These are phyloP conservation scores for Erethizon dorsatum DNA, from an alignment of 2,797 vertebrate genomes.

Conservation along the genomic window DNA sequence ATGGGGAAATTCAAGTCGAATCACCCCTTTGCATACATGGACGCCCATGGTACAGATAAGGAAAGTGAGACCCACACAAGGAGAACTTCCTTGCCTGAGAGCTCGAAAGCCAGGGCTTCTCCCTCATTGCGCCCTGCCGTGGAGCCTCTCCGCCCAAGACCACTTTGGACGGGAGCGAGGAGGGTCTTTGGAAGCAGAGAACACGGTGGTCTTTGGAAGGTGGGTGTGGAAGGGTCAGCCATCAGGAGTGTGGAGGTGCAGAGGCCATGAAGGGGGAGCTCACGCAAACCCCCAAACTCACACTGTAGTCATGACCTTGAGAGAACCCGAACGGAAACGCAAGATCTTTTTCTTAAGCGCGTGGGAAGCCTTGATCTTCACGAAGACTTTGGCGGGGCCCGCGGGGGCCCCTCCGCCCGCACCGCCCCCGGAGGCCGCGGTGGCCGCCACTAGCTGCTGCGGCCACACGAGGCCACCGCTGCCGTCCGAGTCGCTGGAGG, in stretches of 20 bases:
- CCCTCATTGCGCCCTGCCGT: not conserved
- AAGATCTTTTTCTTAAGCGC: conserved; percentile 96
- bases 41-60: conserved; percentile 68
- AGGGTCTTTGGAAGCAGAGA: conserved; percentile 81
- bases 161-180: not conserved
- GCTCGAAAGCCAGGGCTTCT: conserved; percentile 28
- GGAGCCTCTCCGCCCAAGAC: conserved; percentile 37
- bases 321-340: conserved; percentile 94
- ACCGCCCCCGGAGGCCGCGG: conserved; percentile 85
- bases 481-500: conserved; percentile 94
- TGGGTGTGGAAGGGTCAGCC: conserved; percentile 59
- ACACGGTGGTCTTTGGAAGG: conserved; percentile 81
- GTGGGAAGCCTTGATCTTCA: conserved; percentile 96
- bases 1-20: conserved; percentile 55
- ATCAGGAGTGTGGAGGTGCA: conserved; percentile 56
- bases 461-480: conserved; percentile 94
- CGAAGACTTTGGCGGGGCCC: conserved; percentile 93
- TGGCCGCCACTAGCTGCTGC: conserved; percentile 93
- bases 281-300: conserved; percentile 85
- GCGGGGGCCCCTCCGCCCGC: conserved; percentile 81
- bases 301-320: conserved; percentile 97
- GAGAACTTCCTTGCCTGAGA: conserved; percentile 28
- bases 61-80: conserved; percentile 53
- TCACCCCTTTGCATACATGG: conserved; percentile 71
- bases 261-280: conserved; percentile 65